These are phyloP conservation scores for Pterois miles DNA, from an alignment of 2,797 vertebrate species.

Conservation along the genomic window DNA sequence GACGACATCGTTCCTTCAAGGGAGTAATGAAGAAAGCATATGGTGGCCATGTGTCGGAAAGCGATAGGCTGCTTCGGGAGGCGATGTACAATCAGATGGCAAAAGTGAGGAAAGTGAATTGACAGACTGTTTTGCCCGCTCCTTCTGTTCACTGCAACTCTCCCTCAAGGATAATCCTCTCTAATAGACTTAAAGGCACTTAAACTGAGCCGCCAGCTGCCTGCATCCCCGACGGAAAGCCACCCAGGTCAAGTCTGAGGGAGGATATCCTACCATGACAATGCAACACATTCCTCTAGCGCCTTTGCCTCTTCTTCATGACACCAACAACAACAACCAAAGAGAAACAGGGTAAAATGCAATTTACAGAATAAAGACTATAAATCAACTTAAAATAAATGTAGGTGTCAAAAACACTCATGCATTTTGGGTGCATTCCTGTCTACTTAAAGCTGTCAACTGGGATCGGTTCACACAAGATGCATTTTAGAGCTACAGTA, in stretches of 20 bases:
- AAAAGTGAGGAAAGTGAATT: conserved; percentile 65
- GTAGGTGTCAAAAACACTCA: background rate
- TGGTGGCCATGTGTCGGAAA: conserved; percentile 61
- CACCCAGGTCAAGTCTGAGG: conserved; percentile 61
- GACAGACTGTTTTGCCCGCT: conserved; percentile 52
- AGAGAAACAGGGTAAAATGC: background rate
- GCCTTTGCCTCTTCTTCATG: conserved; percentile 7
- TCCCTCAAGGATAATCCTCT: conserved; percentile 77
- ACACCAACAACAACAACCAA: conserved; percentile 2
- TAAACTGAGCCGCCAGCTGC: conserved; percentile 83
- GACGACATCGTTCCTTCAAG: conserved; percentile 33
- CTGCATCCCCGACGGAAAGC: conserved; percentile 50
- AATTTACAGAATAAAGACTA: background rate
- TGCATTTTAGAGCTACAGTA: conserved; percentile 17
- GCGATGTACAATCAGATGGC: conserved; percentile 30
- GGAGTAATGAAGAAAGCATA: conserved; percentile 57
- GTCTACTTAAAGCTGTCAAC: background rate
- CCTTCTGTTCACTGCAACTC: conserved; percentile 63
- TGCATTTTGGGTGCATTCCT: background rate
- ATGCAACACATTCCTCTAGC: conserved; percentile 50
- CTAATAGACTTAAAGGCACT: conserved; percentile 83
- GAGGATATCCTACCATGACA: conserved; percentile 59
- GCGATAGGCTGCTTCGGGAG: conserved; percentile 15
- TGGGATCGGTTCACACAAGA: conserved; percentile 3
- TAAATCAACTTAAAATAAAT: background rate